Base-by-base conservation (phyloP, 2,888 invertebrate species). In the Papilio gigon region DNA sequence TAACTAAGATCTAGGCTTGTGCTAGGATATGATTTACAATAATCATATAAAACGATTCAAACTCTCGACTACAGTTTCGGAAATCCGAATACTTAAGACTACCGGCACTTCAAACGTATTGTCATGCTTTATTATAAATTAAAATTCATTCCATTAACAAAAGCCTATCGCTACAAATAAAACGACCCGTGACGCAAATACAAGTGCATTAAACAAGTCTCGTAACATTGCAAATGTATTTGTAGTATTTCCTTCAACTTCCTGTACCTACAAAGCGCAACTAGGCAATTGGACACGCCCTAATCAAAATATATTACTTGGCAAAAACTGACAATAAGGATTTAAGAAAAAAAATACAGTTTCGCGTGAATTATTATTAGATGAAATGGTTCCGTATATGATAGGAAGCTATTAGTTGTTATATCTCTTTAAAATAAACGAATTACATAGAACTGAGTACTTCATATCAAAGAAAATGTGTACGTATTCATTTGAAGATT, bases 251-350 rank as follows among this genome's bases (percentile, higher is more conserved):
- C 53, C 65, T 42, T 65, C 64, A 63, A 70, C 70, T 70, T 63
- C 72, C 72, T 71, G 72, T 66, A 70, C 63, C 42, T 63, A 64
- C 35, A 59, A 67, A 67, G 65, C 65, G 53, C 75, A 69, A 68
- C 64, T 77, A 76, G 76, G 80, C 70, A 79, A 91, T 91, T 90
- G 87, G 91, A 82, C 89, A 92, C 90, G 91, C 91, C 91, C 90
- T 87, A 87, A 91, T 91, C 90, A 90, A 91, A 89, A 90, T 91
- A 90, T 82, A 90, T 91, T 90, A 89, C 85, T 84, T 84, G 82
- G 76, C 77, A 82, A 82, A 80, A 81, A 80, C 79, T 82, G 80
- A 83, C 80, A 81, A 83, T 80, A 77, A 70, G 72, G 70, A 73
- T 70, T 70, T 65, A 71, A 70, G 64, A 53, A 68, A 67, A 77